Evolutionary conservation across 2,113 vertebrate genomes (phyloP), one percentile per base, ranked within the genome.

Genomic region (Peucedramus taeniatus): DNA sequence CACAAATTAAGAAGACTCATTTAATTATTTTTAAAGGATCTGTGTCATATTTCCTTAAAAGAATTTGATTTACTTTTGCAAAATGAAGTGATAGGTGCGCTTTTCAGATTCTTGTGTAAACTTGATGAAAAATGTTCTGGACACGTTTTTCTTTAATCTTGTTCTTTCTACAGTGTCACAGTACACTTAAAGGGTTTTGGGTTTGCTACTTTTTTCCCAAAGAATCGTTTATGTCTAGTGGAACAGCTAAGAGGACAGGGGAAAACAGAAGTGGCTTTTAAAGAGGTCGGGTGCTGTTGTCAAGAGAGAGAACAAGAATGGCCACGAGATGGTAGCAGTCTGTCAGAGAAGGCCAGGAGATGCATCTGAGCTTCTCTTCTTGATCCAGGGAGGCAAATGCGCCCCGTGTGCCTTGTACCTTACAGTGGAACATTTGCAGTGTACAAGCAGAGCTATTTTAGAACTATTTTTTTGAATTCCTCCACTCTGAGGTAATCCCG

Each of bases 241-340:
- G 31, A 69, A 45, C 26, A 33, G 19, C 20, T 49, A 11, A 61
- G 26, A 56, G 44, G 50, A 16, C 5, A 5, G 14, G 9, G 20
- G 8, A 53, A 68, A 89, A 15, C 4, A 45, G 11, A 30, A 50
- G 0, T 16, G 23, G 3, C 21, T 78, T 47, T 16, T 35, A 11
- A 72, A 68, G 31, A n/a, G 45, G 30, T 35, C 1, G 0, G 12
- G 37, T 42, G 63, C 63, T 59, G 16, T 12, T 68, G 47, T 31
- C 60, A 51, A 2, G 14, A 2, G 2, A 4, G 33, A 60, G 39
- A 79, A 8, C 5, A 27, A 35, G 69, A 37, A 31, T 3, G 80
- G 27, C 94, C 96, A 87, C 65, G 15, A 93, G 96, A 71, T 90
- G 94, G 96, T 84, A 95, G 93, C 83, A 92, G 71, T 10, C 53